A percentile compares a stretch with the other conserved stretches of the same genome.
These are phyloP conservation scores for Echinops telfairi DNA, from an alignment of 2,113 vertebrate genomes.

Conservation along the genomic window DNA sequence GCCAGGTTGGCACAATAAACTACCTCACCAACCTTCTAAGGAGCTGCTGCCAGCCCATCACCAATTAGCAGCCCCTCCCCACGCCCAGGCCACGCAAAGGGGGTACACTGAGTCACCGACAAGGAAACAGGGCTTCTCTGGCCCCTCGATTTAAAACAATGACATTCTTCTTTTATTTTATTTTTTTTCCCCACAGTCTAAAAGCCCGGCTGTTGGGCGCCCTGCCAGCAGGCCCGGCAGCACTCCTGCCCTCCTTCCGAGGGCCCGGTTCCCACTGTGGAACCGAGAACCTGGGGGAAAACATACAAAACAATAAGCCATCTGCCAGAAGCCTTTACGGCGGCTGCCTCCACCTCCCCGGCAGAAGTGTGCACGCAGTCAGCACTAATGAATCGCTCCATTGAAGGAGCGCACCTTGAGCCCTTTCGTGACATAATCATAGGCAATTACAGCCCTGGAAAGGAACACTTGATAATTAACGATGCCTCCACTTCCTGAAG, in stretches of 20 bases:
- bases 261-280: conserved; percentile 7
- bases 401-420: conserved; percentile 76
- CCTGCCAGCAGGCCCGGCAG: conserved; percentile 48
- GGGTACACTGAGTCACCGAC: neutral
- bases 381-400: conserved; percentile 73
- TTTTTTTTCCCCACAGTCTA: neutral
- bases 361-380: conserved; percentile 30
- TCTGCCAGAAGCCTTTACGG: conserved; percentile 62
- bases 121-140: neutral
- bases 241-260: conserved; percentile 36
- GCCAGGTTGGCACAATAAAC: no score
- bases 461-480: conserved; percentile 74
- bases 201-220: conserved; percentile 44
- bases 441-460: conserved; percentile 60
- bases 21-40: no score
- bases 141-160: conserved; percentile 64
- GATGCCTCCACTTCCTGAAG: conserved; percentile 72
- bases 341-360: conserved; percentile 17
- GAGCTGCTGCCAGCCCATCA: neutral
- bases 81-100: fast-evolving
- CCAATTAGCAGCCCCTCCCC: neutral
- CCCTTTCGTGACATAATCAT: conserved; percentile 71
- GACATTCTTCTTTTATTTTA: neutral
- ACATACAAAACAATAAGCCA: conserved; percentile 58
- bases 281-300: conserved; percentile 46